Conservation (phyloP, 2,797 vertebrate genomes). For the Pantherophis vulpinus region DNA sequence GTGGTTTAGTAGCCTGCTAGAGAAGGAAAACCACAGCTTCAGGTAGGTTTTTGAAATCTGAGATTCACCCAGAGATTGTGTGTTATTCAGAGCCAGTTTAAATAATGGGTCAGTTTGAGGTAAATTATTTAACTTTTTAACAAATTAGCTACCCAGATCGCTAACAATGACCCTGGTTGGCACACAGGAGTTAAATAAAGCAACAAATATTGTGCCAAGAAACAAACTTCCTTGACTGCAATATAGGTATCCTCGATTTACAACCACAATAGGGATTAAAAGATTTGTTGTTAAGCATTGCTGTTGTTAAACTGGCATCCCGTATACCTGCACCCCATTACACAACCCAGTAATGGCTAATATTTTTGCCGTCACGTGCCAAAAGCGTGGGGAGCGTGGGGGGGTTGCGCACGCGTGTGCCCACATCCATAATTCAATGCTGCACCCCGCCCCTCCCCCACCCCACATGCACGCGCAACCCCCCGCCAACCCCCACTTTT, state of each 20-base stretch:
- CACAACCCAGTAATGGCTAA: too few relatives aligned
- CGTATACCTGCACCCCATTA: neutral
- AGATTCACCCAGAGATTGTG: conserved; percentile 2
- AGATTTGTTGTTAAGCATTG: neutral
- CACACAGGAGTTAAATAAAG: neutral
- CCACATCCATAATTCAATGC: too few relatives aligned
- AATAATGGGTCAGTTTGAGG: neutral
- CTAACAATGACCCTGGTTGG: too few relatives aligned
- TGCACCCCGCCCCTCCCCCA: too few relatives aligned
- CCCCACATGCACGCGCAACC: too few relatives aligned
- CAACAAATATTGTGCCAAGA: neutral
- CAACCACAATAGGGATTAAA: neutral
- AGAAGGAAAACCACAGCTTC: neutral
- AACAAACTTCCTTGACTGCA: neutral
- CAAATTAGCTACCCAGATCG: too few relatives aligned
- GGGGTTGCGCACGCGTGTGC: too few relatives aligned
- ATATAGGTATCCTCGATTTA: too few relatives aligned
- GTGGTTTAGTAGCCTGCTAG: neutral
- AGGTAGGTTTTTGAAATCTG: neutral
- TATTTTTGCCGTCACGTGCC: too few relatives aligned
- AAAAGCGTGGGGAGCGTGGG: too few relatives aligned
- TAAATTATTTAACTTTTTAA: neutral
- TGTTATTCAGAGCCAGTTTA: neutral
- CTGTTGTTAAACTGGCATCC: neutral
- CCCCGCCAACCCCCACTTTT: too few relatives aligned